phyloP scores from a whole-genome alignment of 2,888 invertebrate species.

The Epinotia nisella region DNA sequence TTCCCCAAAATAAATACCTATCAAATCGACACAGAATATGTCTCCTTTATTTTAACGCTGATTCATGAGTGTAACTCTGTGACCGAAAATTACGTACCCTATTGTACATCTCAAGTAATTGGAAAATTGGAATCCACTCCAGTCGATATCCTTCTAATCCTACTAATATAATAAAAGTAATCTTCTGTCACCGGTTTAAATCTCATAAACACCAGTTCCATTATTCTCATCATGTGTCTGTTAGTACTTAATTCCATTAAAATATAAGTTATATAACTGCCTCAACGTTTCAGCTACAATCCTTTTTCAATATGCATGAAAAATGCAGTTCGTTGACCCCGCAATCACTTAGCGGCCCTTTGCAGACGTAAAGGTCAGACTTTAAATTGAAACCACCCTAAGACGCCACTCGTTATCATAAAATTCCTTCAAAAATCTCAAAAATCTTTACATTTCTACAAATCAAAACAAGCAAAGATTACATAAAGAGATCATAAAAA shows the following conservation, averaged over 20 bases:
- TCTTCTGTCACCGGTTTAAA: neutral
- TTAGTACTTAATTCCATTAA: conserved; percentile 27
- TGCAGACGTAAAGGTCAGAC: conserved; percentile 16
- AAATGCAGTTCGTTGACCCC: conserved; percentile 31
- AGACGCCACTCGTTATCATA: too few relatives aligned
- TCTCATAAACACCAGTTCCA: conserved; percentile 27
- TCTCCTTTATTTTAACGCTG: too few relatives aligned
- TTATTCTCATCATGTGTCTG: conserved; percentile 29
- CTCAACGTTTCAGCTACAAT: conserved; percentile 27
- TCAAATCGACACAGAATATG: too few relatives aligned
- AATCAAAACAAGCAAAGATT: too few relatives aligned
- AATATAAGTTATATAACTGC: too few relatives aligned
- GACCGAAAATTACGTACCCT: neutral
- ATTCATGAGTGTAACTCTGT: too few relatives aligned
- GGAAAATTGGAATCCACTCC: neutral
- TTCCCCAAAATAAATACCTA: too few relatives aligned
- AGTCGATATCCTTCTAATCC: neutral
- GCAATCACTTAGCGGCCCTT: conserved; percentile 33
- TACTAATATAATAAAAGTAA: conserved; percentile 15
- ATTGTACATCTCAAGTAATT: neutral
- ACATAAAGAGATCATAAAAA: too few relatives aligned
- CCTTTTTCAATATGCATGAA: conserved; percentile 42
- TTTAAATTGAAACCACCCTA: neutral
- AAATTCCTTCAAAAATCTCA: neutral
- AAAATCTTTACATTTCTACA: neutral